Conservation (phyloP, 2,888 invertebrate genomes). For the Orchesellides sinensis region DNA sequence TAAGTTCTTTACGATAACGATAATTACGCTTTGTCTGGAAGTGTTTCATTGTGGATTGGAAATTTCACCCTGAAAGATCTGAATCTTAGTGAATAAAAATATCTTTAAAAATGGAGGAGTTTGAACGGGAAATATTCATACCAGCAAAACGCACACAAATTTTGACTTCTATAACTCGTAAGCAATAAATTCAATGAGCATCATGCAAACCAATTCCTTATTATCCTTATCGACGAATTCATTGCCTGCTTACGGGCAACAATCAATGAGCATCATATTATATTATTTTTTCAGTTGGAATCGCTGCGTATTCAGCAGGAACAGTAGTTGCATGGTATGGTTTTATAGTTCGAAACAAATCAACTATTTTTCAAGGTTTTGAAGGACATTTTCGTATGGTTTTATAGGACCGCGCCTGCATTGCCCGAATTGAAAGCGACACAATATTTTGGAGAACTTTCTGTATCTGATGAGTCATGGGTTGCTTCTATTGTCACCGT, state of each 20-base stretch:
- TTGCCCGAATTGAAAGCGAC: slow-evolving; percentile 55
- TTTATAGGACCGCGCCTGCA: slow-evolving; percentile 52
- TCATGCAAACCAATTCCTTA: neutral
- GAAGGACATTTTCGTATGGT: neutral
- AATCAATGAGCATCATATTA: neutral
- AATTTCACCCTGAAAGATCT: neutral
- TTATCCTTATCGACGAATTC: neutral
- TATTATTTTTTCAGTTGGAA: slow-evolving; percentile 35
- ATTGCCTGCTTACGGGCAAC: neutral
- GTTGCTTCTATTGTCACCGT: slow-evolving; percentile 79
- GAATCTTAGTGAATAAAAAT: neutral
- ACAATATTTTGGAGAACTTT: slow-evolving; percentile 60
- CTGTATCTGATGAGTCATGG: slow-evolving; percentile 79
- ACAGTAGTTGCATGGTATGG: slow-evolving; percentile 60
- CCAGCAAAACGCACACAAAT: slow-evolving; percentile 57
- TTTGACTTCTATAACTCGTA: slow-evolving; percentile 59
- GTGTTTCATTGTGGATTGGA: neutral
- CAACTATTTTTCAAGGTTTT: neutral
- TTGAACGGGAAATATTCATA: slow-evolving; percentile 58
- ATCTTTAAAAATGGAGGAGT: slow-evolving; percentile 57
- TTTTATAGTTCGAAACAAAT: neutral
- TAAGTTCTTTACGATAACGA: too few relatives aligned
- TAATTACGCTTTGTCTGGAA: neutral
- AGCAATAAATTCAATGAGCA: slow-evolving; percentile 9
- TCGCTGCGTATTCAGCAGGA: slow-evolving; percentile 69